Conservation (phyloP, 2,113 vertebrate species). For the Dicrurus megarhynchus region DNA sequence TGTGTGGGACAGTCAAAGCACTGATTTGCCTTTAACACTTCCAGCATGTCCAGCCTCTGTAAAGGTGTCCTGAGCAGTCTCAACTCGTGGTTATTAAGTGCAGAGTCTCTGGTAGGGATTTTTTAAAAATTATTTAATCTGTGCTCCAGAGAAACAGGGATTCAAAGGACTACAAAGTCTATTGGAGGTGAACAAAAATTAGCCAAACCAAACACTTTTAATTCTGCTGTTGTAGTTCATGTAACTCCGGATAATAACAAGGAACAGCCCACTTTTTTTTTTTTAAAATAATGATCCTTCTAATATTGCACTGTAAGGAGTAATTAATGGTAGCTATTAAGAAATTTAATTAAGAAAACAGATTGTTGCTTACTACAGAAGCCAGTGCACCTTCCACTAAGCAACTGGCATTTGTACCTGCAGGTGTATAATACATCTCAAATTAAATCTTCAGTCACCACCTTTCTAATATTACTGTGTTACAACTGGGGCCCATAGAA, state of each 20-base stretch:
- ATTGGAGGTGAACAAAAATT: background rate
- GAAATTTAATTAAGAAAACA: background rate
- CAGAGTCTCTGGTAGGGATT: background rate
- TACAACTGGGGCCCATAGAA: background rate
- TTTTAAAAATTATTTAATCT: background rate
- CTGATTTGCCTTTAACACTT: background rate
- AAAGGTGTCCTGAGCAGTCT: background rate
- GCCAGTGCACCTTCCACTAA: background rate
- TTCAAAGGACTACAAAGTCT: background rate
- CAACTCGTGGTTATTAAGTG: background rate
- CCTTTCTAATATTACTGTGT: background rate
- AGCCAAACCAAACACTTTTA: background rate
- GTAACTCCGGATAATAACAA: background rate
- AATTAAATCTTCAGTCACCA: background rate
- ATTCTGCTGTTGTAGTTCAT: background rate
- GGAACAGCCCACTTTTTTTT: background rate
- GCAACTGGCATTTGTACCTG: background rate
- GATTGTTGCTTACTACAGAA: background rate
- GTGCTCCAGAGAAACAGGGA: background rate
- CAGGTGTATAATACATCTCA: background rate
- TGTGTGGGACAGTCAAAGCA: background rate
- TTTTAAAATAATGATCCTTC: background rate
- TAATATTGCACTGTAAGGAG: background rate
- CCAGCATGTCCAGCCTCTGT: background rate
- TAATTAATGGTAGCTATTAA: background rate